A percentile compares a stretch with the other conserved stretches of the same genome.
phyloP scores from a whole-genome alignment of 2,888 invertebrate genomes.

The Digitonthophagus gazella region DNA sequence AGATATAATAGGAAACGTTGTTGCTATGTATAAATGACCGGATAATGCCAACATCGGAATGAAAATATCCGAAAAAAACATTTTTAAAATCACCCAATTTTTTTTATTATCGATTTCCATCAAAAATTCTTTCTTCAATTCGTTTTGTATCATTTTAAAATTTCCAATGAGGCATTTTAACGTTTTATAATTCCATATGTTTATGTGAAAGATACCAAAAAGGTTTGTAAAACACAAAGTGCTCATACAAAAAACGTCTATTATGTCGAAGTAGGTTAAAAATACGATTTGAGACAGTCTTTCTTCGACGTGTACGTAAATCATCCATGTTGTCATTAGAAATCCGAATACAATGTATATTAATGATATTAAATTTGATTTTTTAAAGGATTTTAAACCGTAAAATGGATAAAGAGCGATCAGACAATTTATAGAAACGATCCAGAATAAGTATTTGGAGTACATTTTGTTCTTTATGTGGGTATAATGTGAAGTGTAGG shows the following conservation, averaged over 20 bases:
- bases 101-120: neutral
- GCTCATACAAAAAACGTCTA: neutral
- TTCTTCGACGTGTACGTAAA: neutral
- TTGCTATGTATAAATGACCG: neutral
- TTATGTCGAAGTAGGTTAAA: constrained; percentile 1
- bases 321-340: neutral
- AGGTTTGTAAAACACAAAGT: neutral
- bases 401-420: neutral
- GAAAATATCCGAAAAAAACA: neutral
- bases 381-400: neutral
- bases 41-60: neutral
- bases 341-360: constrained; percentile 5
- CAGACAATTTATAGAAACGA: neutral
- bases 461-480: neutral
- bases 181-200: neutral
- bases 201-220: neutral
- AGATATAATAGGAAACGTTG: neutral
- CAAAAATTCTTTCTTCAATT: neutral
- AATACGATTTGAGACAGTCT: neutral
- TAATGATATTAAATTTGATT: neutral
- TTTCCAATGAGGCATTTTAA: neutral
- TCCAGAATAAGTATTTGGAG: neutral
- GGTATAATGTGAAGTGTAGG: neutral
- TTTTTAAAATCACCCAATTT: neutral
- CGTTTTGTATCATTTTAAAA: neutral